Conservation (phyloP, 2,113 vertebrate genomes). For the Phyllostomus hastatus region DNA sequence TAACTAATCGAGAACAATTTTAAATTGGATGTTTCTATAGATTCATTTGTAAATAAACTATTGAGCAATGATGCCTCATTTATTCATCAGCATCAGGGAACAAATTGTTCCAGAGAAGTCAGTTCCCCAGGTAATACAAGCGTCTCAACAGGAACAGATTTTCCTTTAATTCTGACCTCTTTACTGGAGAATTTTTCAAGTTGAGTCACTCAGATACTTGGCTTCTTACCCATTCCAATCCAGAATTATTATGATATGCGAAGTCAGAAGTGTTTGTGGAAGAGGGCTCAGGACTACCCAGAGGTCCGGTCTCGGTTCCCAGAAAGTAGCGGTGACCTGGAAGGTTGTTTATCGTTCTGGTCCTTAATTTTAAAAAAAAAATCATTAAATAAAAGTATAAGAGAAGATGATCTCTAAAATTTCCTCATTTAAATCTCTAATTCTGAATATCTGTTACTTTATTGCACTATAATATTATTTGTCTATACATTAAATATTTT, state of each 20-base stretch:
- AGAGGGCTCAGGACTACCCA: too few relatives aligned
- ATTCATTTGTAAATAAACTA: constrained; percentile 51
- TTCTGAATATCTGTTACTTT: not conserved
- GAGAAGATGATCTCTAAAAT: not conserved
- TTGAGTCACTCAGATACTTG: not conserved
- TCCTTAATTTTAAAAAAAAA: not conserved
- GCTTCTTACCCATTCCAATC: not conserved
- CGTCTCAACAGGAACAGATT: not conserved
- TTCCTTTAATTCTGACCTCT: constrained; percentile 12
- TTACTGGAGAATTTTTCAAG: constrained; percentile 34
- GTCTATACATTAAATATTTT: not conserved
- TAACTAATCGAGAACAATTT: constrained; percentile 50
- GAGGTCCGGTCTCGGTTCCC: not conserved
- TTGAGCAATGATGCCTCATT: constrained; percentile 20
- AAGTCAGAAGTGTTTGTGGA: not conserved
- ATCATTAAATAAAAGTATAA: not conserved
- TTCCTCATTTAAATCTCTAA: not conserved
- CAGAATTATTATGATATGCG: not conserved
- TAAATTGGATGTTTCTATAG: constrained; percentile 52
- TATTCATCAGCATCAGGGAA: constrained; percentile 31
- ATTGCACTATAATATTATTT: not conserved
- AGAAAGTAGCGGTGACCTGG: not conserved
- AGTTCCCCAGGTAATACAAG: not conserved
- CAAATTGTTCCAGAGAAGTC: not conserved
- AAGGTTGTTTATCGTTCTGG: not conserved